Evolutionary conservation across 2,797 vertebrate genomes (phyloP).

Genomic region (Phoeniculus purpureus): DNA sequence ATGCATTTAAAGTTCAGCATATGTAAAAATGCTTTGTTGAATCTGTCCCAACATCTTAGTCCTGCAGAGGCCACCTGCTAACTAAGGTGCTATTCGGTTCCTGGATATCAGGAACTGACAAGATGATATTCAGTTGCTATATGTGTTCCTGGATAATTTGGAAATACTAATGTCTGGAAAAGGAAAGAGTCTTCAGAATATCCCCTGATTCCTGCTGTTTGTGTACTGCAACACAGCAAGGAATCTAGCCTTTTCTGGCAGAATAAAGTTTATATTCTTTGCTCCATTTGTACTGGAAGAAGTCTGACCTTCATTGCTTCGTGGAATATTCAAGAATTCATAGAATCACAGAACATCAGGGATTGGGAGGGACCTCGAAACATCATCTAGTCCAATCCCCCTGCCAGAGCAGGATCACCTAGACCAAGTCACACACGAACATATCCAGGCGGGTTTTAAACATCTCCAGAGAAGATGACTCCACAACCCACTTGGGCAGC

Average conservation of each 20-base stretch:
- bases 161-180: neutral
- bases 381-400: too few species aligned
- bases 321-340: neutral
- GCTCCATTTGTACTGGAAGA: neutral
- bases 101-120: neutral
- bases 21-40: neutral
- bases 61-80: neutral
- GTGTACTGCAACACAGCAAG: neutral
- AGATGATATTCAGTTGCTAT: neutral
- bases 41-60: neutral
- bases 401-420: too few species aligned
- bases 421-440: too few species aligned
- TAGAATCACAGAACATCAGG: too few species aligned
- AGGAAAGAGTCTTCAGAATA: neutral
- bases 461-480: too few species aligned
- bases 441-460: too few species aligned
- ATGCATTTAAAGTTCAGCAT: neutral
- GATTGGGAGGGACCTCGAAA: too few species aligned
- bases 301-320: neutral
- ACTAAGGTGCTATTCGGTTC: neutral
- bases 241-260: neutral
- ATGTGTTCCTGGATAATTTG: neutral
- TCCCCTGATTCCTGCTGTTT: neutral
- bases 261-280: neutral
- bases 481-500: too few species aligned